Evolutionary conservation across 2,888 invertebrate species (phyloP).

Genomic region (Drosophila prolongata): DNA sequence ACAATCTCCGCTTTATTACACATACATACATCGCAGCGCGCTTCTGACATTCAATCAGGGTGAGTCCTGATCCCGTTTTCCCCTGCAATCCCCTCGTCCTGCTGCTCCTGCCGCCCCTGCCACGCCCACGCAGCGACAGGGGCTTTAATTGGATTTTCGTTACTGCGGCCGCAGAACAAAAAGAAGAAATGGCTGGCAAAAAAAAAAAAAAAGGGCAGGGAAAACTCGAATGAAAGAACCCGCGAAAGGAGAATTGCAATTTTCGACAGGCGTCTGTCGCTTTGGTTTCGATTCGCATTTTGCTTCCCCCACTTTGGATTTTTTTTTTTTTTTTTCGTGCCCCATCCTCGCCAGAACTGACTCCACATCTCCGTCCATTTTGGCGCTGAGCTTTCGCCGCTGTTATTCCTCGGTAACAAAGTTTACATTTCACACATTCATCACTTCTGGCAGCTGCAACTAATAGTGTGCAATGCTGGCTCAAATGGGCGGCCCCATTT

Average conservation of each 20-base stretch:
- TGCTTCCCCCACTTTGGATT: conserved; percentile 12
- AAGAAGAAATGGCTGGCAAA: conserved; percentile 35
- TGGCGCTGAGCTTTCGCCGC: conserved; percentile 64
- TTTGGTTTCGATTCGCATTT: conserved; percentile 50
- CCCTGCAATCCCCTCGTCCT: not conserved
- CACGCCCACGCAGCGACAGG: conserved; percentile 73
- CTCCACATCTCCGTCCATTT: conserved; percentile 31
- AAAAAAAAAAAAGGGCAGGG: not conserved
- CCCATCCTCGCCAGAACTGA: conserved; percentile 25
- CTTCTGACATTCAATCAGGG: conserved; percentile 76
- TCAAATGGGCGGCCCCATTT: conserved; percentile 70
- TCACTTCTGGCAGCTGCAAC: conserved; percentile 81
- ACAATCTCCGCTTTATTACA: conserved; percentile 77
- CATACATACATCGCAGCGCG: conserved; percentile 67
- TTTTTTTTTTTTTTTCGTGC: conserved; percentile 25
- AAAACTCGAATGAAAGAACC: conserved; percentile 31
- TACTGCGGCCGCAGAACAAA: conserved; percentile 57
- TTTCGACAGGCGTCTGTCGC: conserved; percentile 78
- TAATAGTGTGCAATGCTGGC: conserved; percentile 71
- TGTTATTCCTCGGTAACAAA: conserved; percentile 78
- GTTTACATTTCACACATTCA: conserved; percentile 81
- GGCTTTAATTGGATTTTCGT: conserved; percentile 80
- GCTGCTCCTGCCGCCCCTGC: conserved; percentile 20
- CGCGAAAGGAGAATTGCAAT: conserved; percentile 70
- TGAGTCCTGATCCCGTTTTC: conserved; percentile 17